A percentile compares a stretch with the other conserved stretches of the same genome.
Conservation (phyloP, 2,797 vertebrate genomes). For the Phylloscopus collybita region DNA sequence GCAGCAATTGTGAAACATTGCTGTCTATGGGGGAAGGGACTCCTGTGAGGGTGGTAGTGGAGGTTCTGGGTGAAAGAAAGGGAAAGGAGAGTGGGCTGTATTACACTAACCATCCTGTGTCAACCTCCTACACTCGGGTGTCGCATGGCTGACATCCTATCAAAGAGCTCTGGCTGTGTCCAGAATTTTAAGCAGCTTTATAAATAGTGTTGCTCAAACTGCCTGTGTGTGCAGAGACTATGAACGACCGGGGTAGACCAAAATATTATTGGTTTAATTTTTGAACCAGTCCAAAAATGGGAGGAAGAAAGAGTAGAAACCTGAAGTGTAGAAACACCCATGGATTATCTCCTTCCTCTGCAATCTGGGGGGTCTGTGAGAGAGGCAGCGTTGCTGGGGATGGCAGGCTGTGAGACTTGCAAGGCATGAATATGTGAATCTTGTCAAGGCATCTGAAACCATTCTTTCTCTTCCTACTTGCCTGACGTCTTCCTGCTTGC, state of each 20-base stretch:
- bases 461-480: neutral
- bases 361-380: neutral
- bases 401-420: neutral
- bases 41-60: slow-evolving; percentile 10
- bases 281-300: neutral
- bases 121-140: neutral
- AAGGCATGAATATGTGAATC: neutral
- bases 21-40: slow-evolving; percentile 17
- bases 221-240: slow-evolving; percentile 38
- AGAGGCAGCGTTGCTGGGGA: neutral
- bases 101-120: slow-evolving; percentile 28
- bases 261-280: slow-evolving; percentile 13
- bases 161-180: slow-evolving; percentile 47
- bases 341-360: neutral
- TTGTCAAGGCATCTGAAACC: neutral
- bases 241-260: slow-evolving; percentile 15
- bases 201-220: slow-evolving; percentile 51
- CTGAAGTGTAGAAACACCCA: neutral
- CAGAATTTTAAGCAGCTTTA: slow-evolving; percentile 68
- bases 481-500: neutral
- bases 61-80: slow-evolving; percentile 34
- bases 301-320: neutral
- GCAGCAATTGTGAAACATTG: neutral
- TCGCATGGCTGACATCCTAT: slow-evolving; percentile 50
- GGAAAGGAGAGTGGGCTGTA: slow-evolving; percentile 41